A percentile compares a stretch with the other conserved stretches of the same genome.
These are phyloP conservation scores for Calliopum simillimum DNA, from an alignment of 2,888 invertebrate genomes.

Conservation along the genomic window DNA sequence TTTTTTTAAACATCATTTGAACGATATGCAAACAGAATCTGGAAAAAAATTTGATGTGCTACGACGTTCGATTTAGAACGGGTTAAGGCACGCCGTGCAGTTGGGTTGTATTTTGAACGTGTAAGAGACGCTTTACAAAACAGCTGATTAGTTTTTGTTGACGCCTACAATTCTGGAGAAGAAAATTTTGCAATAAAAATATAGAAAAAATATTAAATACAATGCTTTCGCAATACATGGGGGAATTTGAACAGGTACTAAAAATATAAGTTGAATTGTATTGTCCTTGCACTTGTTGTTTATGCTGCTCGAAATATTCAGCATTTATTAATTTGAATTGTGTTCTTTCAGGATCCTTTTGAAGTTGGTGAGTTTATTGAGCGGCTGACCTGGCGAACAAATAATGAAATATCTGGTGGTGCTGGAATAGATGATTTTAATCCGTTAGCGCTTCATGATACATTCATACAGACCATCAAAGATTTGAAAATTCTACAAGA, in stretches of 20 bases:
- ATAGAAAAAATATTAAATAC: not conserved
- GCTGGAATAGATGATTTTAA: conserved; percentile 76
- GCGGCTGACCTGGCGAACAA: conserved; percentile 93
- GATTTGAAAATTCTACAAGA: conserved; percentile 83
- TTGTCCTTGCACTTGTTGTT: no score
- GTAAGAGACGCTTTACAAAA: not conserved
- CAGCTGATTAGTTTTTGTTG: conserved; percentile 25
- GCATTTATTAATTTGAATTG: not conserved
- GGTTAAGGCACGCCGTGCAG: no score
- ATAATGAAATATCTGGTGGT: conserved; percentile 71
- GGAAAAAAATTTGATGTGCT: no score
- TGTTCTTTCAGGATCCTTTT: conserved; percentile 85
- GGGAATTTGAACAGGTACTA: conserved; percentile 87
- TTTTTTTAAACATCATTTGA: no score
- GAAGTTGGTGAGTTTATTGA: conserved; percentile 98
- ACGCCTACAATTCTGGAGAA: conserved; percentile 25
- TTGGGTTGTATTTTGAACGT: no score
- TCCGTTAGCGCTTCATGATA: conserved; percentile 87
- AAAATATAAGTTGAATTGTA: no score
- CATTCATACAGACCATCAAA: conserved; percentile 93
- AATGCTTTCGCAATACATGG: conserved; percentile 73
- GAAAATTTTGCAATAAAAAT: no score
- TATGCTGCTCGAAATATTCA: no score
- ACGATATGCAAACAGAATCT: no score
- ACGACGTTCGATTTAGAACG: no score